Percentiles rank a stretch among this genome's conserved stretches.
Conservation (phyloP, 2,888 invertebrate species). For the Periphyllus acericola region DNA sequence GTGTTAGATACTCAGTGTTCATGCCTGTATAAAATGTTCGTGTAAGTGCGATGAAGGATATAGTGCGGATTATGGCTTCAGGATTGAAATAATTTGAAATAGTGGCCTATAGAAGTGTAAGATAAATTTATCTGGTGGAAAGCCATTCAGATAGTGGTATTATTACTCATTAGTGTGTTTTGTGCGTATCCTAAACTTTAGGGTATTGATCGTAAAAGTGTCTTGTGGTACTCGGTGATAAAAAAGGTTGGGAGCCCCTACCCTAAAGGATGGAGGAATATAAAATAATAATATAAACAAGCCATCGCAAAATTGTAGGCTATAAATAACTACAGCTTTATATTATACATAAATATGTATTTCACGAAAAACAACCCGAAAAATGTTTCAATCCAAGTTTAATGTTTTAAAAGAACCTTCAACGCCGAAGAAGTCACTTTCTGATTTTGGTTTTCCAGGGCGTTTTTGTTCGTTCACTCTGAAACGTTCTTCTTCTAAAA, state of each 20-base stretch:
- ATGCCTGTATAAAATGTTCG: neutral
- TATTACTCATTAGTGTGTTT: neutral
- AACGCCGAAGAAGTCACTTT: constrained; percentile 63
- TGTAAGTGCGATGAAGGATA: neutral
- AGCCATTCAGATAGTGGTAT: neutral
- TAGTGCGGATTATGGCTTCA: neutral
- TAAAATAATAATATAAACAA: neutral
- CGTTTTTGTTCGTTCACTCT: constrained; percentile 65
- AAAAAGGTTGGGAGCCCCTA: no score
- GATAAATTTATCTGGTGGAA: neutral
- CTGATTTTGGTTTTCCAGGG: constrained; percentile 62
- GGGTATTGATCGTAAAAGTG: no score
- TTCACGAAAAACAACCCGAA: neutral
- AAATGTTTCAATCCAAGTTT: constrained; percentile 64
- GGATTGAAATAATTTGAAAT: neutral
- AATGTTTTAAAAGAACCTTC: constrained; percentile 65
- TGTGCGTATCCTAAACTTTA: neutral
- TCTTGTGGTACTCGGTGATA: no score
- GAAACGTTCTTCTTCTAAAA: constrained; percentile 64
- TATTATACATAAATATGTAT: neutral
- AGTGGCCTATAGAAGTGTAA: neutral
- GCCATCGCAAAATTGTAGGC: neutral
- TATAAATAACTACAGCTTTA: neutral
- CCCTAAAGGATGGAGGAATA: no score
- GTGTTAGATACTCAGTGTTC: neutral